Evolutionary conservation across 1,140 invertebrate species (phyloP).

Genomic region (Drosophila malerkotliana): DNA sequence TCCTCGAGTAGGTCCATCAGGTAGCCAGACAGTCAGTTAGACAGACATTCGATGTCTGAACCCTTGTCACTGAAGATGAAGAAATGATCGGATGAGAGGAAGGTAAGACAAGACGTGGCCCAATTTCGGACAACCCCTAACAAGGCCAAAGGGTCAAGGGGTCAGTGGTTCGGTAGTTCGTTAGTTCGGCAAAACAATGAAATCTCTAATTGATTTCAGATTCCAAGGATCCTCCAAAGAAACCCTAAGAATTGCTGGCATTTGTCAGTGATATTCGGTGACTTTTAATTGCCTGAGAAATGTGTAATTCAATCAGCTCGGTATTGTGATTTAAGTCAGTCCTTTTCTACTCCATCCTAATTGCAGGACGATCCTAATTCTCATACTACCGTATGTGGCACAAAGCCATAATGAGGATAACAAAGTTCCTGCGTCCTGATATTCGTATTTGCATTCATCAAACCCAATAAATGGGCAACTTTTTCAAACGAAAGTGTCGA

Average conservation of each 20-base stretch:
- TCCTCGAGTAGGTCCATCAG: slow-evolving; percentile 19
- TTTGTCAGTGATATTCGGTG: slow-evolving; percentile 56
- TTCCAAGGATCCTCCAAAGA: slow-evolving; percentile 1
- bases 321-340: slow-evolving; percentile 42
- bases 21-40: slow-evolving; percentile 5
- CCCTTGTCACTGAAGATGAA: slow-evolving; percentile 48
- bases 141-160: slow-evolving; percentile 71
- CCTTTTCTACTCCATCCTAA: slow-evolving; percentile 7
- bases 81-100: slow-evolving; percentile 6
- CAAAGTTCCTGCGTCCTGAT: slow-evolving; percentile 13
- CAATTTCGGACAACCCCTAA: slow-evolving; percentile 53
- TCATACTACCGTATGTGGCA: not conserved
- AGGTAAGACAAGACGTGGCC: slow-evolving; percentile 28
- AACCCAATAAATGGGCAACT: slow-evolving; percentile 59
- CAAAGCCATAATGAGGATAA: slow-evolving; percentile 40
- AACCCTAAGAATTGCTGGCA: slow-evolving; percentile 19
- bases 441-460: slow-evolving; percentile 36
- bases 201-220: slow-evolving; percentile 62
- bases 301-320: slow-evolving; percentile 66
- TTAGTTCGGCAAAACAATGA: slow-evolving; percentile 59
- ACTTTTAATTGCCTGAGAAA: slow-evolving; percentile 48
- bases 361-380: slow-evolving; percentile 3
- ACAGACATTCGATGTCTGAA: slow-evolving; percentile 8
- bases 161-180: slow-evolving; percentile 50
- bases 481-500: slow-evolving; percentile 71